phyloP scores from a whole-genome alignment of 2,113 vertebrate genomes.

The Probosciger aterrimus region DNA sequence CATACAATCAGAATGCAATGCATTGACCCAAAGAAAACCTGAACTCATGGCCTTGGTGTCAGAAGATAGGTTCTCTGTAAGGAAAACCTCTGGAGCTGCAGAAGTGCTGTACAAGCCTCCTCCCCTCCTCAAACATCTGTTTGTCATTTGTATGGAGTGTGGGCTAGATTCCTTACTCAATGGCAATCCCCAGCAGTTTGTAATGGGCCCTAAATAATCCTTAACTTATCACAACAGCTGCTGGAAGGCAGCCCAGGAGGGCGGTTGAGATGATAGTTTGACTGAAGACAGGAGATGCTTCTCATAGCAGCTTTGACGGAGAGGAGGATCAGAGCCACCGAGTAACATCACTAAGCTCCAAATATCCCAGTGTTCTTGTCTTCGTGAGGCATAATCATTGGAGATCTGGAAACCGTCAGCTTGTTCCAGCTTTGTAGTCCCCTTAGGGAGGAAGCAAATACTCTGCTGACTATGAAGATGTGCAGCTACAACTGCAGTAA shows the following conservation, averaged over 20 bases:
- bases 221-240: not conserved
- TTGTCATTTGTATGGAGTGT: not conserved
- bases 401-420: slow-evolving; percentile 25
- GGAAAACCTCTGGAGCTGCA: not conserved
- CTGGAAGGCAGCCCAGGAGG: not conserved
- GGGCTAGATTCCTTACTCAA: not conserved
- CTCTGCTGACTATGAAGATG: slow-evolving; percentile 4
- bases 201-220: slow-evolving; percentile 1
- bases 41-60: not conserved
- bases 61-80: rapidly evolving
- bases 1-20: not conserved
- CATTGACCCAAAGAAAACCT: not conserved
- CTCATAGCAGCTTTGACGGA: not conserved
- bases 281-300: not conserved
- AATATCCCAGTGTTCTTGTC: not conserved
- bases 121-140: not conserved
- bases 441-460: slow-evolving; percentile 25
- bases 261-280: not conserved
- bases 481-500: not conserved
- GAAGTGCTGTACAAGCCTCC: not conserved
- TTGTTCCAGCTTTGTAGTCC: not conserved
- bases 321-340: not conserved
- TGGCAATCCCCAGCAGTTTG: not conserved
- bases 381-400: not conserved
- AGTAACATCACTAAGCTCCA: not conserved